These are phyloP conservation scores for Neolamprologus sp. DNA, from an alignment of 2,113 vertebrate genomes.

Conservation along the genomic window DNA sequence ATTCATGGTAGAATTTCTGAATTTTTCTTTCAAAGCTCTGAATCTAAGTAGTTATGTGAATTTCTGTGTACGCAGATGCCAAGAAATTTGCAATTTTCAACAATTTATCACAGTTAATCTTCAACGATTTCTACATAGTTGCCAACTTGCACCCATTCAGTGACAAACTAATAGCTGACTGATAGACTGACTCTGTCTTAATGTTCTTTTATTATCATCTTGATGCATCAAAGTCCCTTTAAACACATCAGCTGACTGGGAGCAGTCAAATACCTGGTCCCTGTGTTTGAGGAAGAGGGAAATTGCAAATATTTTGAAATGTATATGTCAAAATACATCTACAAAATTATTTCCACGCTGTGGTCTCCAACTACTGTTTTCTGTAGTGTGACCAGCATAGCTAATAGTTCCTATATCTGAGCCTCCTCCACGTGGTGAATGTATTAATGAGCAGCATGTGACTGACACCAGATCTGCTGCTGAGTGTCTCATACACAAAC, in stretches of 20 bases:
- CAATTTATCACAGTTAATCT: neutral
- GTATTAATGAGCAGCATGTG: neutral
- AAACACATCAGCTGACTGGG: neutral
- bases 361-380: neutral
- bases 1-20: neutral
- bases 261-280: neutral
- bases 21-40: neutral
- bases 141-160: neutral
- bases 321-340: neutral
- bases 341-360: neutral
- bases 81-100: neutral
- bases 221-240: neutral
- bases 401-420: neutral
- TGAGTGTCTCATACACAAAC: neutral
- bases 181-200: neutral
- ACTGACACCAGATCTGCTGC: neutral
- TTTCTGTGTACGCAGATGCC: neutral
- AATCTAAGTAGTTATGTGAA: neutral
- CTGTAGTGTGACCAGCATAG: neutral
- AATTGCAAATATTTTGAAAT: neutral
- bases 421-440: neutral
- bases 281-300: accelerated
- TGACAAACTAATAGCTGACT: neutral
- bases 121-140: neutral
- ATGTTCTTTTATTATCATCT: neutral